Evolutionary conservation across 1,140 invertebrate species (phyloP).

Genomic region (Trichonephila clavipes): DNA sequence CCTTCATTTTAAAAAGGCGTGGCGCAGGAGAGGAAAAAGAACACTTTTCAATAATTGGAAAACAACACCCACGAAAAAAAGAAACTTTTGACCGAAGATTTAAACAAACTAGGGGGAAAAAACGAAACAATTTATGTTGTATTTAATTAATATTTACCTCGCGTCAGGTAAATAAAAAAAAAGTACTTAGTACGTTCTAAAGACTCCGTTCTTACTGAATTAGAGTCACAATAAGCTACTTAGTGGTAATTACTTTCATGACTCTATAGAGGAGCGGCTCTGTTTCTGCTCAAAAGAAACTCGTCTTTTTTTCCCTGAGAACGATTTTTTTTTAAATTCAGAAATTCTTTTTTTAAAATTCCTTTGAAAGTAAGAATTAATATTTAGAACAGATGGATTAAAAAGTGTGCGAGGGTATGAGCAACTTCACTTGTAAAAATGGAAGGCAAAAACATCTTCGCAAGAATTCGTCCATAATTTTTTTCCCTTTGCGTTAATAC

Average conservation of each 20-base stretch:
- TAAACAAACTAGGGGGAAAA: background rate
- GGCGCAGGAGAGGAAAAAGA: background rate
- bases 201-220: background rate
- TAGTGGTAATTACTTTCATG: background rate
- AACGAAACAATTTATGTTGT: background rate
- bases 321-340: background rate
- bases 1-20: background rate
- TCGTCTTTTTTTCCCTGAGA: background rate
- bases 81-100: background rate
- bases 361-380: background rate
- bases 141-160: background rate
- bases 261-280: too few relatives aligned
- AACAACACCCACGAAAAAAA: background rate
- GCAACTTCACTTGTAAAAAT: too few relatives aligned
- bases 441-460: too few relatives aligned
- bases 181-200: background rate
- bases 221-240: constrained; percentile 16
- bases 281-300: background rate
- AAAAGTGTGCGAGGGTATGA: background rate
- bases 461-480: too few relatives aligned
- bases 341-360: background rate
- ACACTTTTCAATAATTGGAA: background rate
- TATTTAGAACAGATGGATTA: background rate
- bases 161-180: background rate
- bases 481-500: too few relatives aligned